These are phyloP conservation scores for Peromyscus californicus DNA, from an alignment of 2,113 vertebrate species.

Conservation along the genomic window DNA sequence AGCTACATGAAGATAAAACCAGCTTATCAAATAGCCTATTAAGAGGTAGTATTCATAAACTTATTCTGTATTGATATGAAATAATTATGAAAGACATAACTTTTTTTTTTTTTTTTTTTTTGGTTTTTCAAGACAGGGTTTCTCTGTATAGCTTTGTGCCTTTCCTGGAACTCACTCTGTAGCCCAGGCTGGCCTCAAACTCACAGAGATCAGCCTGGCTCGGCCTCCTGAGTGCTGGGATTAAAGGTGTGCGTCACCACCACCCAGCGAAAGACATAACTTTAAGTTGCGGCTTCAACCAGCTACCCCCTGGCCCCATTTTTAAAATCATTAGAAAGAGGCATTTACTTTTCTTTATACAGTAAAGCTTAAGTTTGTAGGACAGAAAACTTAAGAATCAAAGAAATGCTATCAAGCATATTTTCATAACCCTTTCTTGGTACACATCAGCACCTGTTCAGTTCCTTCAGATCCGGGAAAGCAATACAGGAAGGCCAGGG, in stretches of 20 bases:
- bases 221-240: too few relatives aligned
- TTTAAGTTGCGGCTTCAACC: background rate
- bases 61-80: background rate
- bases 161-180: too few relatives aligned
- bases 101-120: too few relatives aligned
- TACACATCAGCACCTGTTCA: background rate
- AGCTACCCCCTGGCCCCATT: background rate
- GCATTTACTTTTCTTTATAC: background rate
- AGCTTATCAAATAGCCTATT: background rate
- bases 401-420: background rate
- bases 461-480: background rate
- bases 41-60: slow-evolving; percentile 15
- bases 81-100: background rate
- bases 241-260: too few relatives aligned
- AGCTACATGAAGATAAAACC: slow-evolving; percentile 25
- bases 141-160: too few relatives aligned
- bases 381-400: background rate
- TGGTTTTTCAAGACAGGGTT: too few relatives aligned
- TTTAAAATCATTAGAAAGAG: background rate
- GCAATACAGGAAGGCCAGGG: background rate
- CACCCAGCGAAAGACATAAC: too few relatives aligned
- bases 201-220: too few relatives aligned
- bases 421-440: background rate
- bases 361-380: background rate
- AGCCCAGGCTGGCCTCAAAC: too few relatives aligned